Evolutionary conservation across 2,888 invertebrate genomes (phyloP).

Genomic region (Diadegma fenestrale): DNA sequence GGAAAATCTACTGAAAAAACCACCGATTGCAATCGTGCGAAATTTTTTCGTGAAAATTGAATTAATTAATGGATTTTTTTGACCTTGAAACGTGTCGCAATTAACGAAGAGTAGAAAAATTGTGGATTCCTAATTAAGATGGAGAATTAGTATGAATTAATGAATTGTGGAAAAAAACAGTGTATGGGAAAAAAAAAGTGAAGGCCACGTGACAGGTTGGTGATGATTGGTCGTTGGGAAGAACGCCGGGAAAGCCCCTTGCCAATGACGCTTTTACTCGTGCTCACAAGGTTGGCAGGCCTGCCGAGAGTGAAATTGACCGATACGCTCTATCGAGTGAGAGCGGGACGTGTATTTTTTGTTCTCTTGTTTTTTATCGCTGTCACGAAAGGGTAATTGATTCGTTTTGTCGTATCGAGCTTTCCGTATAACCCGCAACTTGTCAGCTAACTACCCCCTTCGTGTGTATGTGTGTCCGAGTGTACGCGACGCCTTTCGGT

Average conservation of each 20-base stretch:
- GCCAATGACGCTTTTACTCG: background rate
- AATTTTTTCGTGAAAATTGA: background rate
- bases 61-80: background rate
- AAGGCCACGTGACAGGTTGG: conserved; percentile 51
- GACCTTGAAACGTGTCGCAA: no score
- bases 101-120: no score
- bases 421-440: conserved; percentile 48
- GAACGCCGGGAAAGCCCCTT: conserved; percentile 71
- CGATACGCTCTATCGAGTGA: conserved; percentile 15
- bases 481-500: conserved; percentile 56
- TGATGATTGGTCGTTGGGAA: conserved; percentile 67
- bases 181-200: background rate
- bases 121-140: background rate
- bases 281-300: background rate
- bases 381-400: background rate
- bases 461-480: conserved; percentile 8
- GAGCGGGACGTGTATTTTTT: background rate
- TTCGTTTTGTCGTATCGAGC: conserved; percentile 47
- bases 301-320: conserved; percentile 15
- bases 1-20: conserved; percentile 3
- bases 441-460: conserved; percentile 43
- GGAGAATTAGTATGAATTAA: background rate
- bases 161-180: background rate
- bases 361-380: background rate
- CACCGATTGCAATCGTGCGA: background rate